phyloP scores from a whole-genome alignment of 1,140 invertebrate species.

The Pseudomyrmex sp. region DNA sequence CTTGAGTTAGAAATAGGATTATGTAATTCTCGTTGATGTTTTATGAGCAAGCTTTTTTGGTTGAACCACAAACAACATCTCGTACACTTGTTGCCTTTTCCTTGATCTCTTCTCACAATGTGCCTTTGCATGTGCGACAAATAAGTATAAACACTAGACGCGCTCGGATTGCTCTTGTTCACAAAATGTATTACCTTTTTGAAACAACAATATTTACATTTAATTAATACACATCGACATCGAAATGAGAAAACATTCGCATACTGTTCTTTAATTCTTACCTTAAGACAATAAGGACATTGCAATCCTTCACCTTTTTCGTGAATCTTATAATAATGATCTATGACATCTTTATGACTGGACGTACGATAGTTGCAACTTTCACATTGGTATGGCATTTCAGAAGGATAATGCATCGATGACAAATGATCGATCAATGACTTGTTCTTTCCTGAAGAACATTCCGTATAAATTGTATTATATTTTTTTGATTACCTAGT shows the following conservation, averaged over 20 bases:
- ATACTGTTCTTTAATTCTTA: constrained; percentile 72
- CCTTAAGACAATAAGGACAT: constrained; percentile 91
- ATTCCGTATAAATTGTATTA: constrained; percentile 15
- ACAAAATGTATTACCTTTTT: constrained; percentile 77
- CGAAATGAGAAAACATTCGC: not conserved
- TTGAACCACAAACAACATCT: constrained; percentile 90
- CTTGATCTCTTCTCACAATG: constrained; percentile 84
- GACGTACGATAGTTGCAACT: constrained; percentile 91
- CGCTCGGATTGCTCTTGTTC: constrained; percentile 74
- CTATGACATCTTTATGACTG: constrained; percentile 89
- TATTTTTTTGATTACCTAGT: not conserved
- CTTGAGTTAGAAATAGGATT: constrained; percentile 69
- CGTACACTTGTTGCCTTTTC: constrained; percentile 87
- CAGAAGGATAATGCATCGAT: constrained; percentile 89
- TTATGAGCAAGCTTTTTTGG: constrained; percentile 86
- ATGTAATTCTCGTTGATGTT: constrained; percentile 82
- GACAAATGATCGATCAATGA: constrained; percentile 91
- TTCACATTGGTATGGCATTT: constrained; percentile 92
- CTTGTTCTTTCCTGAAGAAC: constrained; percentile 72
- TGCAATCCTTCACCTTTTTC: constrained; percentile 87
- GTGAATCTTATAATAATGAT: constrained; percentile 90
- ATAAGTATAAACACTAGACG: constrained; percentile 80
- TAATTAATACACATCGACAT: not conserved
- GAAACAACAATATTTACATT: not conserved
- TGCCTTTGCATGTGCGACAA: constrained; percentile 84